Base-by-base conservation (phyloP, 2,888 invertebrate species). In the Cephus sareptanus region DNA sequence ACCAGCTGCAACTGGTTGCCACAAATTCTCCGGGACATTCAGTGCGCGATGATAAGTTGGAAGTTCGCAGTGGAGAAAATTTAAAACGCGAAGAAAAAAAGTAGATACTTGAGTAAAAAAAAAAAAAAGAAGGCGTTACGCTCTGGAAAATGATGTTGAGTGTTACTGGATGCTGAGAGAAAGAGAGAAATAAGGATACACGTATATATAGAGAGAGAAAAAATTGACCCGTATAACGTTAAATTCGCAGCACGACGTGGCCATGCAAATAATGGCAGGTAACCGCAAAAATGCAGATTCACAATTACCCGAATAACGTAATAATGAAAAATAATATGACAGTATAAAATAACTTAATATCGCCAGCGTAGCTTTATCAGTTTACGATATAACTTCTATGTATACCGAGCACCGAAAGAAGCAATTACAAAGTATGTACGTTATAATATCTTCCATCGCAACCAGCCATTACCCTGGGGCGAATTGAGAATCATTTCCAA, bases 251-350 rank as follows among this genome's bases (percentile, higher is more conserved):
- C 56, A 56, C 56, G 56, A 35, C 12, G 12, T 11, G 74, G 23
- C 30, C 69, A 71, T 35, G 70, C 40, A 73, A 30, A 68, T 35
- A 30, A 77, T 74, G 73, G 37, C 76, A 73, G 69, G 71, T 76
- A 76, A 69, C 76, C 78, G 37, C 75, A 78, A 77, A 76, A 83
- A 86, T 82, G 81, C 82, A 83, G 81, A 82, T 82, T 81, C 77
- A 75, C 83, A 80, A 83, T 81, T 83, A 80, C 79, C 74, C 56
- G 77, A 76, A 79, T 79, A 81, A 85, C 76, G 68, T 35, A 73
- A 78, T 84, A 83, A 83, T 23, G 56, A 56, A 56, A 23, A 56
- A 56, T 56, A 56, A 56, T 23, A 56, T 56, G 56, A 23, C 23
- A 23, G 23, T 56, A 23, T 56, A 56, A 23, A 56, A 23, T 56